Evolutionary conservation across 2,113 vertebrate genomes (phyloP), one percentile per base, ranked within the genome.

Genomic region (Chaetura pelagica): DNA sequence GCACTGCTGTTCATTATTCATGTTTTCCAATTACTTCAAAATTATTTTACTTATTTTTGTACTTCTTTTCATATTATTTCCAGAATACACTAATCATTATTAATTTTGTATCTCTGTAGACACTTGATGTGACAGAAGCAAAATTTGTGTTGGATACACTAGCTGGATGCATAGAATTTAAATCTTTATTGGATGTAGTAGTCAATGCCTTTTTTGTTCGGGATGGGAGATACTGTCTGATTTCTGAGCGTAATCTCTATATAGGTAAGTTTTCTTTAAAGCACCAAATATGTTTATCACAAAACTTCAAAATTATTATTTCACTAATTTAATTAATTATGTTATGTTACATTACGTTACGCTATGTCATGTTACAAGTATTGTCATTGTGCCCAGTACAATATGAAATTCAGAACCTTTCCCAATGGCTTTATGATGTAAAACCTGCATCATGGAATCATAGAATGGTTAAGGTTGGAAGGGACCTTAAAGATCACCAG

Each of bases 111-210:
- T 93, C 42, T 74, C 55, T 77, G 4, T 75, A 98, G 98, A 51
- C 16, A 10, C 87, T 97, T 84, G 97, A 97, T 9, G 15, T 90
- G 57, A 74, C 77, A 78, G 97, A 98, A 55, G 96, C 96, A 96
- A 97, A 93, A 10, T 99, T 99, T 89, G 77, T 99, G 20, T 84
- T 98, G 71, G 98, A 98, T 52, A 93, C 98, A 16, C 76, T 99
- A 55, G 97, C 98, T n/a, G 99, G 99, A 64, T 99, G 99, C 84
- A 94, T 98, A 29, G 98, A 98, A 87, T 97, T 99, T 84, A 98
- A 94, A 95, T 97, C 97, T 72, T 63, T 99, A 54, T 87, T 99
- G 97, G 97, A 98, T 61, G 73, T 98, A 32, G 98, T 99, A 29
- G 95, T 99, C 55, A 96, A 98, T 23, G 96, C 98, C 40, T 99